Conservation (phyloP, 2,888 invertebrate genomes). For the Nomada fucata region DNA sequence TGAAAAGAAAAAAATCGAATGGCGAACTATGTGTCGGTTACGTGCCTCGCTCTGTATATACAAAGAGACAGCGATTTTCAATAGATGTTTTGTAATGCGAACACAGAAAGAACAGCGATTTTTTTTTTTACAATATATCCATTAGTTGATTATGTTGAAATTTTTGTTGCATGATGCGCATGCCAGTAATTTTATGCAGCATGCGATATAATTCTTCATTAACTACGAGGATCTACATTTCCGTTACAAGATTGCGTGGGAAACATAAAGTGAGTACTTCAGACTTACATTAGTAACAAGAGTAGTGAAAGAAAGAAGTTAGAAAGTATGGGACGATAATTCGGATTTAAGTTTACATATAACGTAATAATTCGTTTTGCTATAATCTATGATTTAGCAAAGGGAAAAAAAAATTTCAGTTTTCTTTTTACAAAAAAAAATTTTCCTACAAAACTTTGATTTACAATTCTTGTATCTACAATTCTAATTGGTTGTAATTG, state of each 20-base stretch:
- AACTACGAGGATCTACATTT: not conserved
- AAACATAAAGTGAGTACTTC: not conserved
- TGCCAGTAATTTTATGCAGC: constrained; percentile 5
- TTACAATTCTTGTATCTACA: not conserved
- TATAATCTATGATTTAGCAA: not conserved
- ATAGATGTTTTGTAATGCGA: not conserved
- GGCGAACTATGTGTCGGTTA: no score
- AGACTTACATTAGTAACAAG: no score
- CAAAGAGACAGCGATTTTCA: constrained; percentile 23
- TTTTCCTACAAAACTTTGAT: not conserved
- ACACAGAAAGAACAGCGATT: constrained; percentile 18
- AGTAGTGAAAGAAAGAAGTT: not conserved
- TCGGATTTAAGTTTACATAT: not conserved
- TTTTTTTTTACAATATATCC: constrained; percentile 10
- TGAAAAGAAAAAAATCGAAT: no score
- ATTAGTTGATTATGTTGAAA: not conserved
- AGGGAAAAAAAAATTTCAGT: not conserved
- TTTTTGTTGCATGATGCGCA: not conserved
- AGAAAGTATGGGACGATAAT: not conserved
- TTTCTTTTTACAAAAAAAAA: not conserved
- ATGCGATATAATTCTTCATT: constrained; percentile 1
- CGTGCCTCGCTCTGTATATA: constrained; percentile 16
- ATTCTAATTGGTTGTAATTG: not conserved
- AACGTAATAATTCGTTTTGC: not conserved
- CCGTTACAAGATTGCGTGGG: not conserved